A percentile compares a stretch with the other conserved stretches of the same genome.
Evolutionary conservation across 2,888 invertebrate genomes (phyloP).

Genomic region (Cataglyphis livida): DNA sequence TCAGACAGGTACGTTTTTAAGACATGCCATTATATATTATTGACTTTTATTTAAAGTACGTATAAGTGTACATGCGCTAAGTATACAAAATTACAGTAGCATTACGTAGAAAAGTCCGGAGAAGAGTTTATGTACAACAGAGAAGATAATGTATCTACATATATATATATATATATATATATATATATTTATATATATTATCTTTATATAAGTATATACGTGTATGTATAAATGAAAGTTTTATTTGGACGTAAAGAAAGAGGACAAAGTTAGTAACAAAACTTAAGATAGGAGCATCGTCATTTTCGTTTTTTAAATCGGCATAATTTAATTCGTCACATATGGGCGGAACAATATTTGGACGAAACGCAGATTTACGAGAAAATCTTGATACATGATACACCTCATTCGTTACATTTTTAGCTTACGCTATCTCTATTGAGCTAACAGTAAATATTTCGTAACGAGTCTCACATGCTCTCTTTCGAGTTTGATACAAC

Average conservation of each 20-base stretch:
- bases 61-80: too few relatives aligned
- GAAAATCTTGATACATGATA: constrained; percentile 75
- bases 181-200: constrained; percentile 65
- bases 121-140: too few relatives aligned
- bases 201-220: constrained; percentile 53
- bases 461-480: constrained; percentile 70
- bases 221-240: constrained; percentile 63
- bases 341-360: constrained; percentile 65
- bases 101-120: too few relatives aligned
- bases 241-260: constrained; percentile 67
- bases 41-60: too few relatives aligned
- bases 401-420: constrained; percentile 75
- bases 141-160: neutral
- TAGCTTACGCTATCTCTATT: constrained; percentile 72
- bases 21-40: constrained; percentile 35
- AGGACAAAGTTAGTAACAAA: constrained; percentile 72
- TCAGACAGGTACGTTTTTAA: constrained; percentile 49
- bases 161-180: too few relatives aligned
- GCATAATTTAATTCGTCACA: constrained; percentile 25
- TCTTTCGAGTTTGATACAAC: constrained; percentile 75
- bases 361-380: constrained; percentile 69
- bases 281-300: constrained; percentile 71
- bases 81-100: too few relatives aligned
- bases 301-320: constrained; percentile 45
- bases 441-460: constrained; percentile 73